Base-by-base conservation (phyloP, 2,888 invertebrate genomes). In the Zonitis immaculata region DNA sequence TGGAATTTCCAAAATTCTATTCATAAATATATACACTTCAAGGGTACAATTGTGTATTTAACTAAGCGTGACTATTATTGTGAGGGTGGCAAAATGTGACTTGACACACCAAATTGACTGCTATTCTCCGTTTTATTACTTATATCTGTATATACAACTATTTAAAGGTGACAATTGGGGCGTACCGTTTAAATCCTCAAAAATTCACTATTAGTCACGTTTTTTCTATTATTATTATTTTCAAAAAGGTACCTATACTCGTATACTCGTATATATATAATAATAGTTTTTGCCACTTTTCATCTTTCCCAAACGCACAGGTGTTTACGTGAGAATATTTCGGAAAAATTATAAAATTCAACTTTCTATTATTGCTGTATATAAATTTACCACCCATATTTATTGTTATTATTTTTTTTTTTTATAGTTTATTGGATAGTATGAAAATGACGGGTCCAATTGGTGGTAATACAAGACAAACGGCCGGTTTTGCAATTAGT, bases 401-500 rank as follows among this genome's bases (percentile, higher is more conserved):
- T 46, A 30, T 35, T 35, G 9, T 60, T 62, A 68, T 62, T 66
- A 60, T n/a, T n/a, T n/a, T n/a, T n/a, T n/a, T n/a, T n/a, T n/a
- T n/a, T 81, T 81, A 9, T 81, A 91, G 91, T 69, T 79, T 91
- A 55, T 77, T 91, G 73, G 91, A 91, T 73, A 87, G 85, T 66
- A 88, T 89, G 83, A 89, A 89, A 77, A 86, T 88, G 81, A 87
- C 87, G 0, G 85, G 86, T 5, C 62, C 64, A 44, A 57, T 61
- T 14, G 61, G 68, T 44, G 58, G 53, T 9, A 66, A 61, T 48
- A 87, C 87, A 69, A 80, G 88, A 64, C 73, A 72, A 57, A 83
- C 89, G 0, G 87, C 87, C 42, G 90, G 94, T 56, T 95, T 95
- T 77, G 91, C 92, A 70, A 95, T 95, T 68, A 91, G 93, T 66